Evolutionary conservation across 2,113 vertebrate genomes (phyloP).

Genomic region (Pluvianellus socialis): DNA sequence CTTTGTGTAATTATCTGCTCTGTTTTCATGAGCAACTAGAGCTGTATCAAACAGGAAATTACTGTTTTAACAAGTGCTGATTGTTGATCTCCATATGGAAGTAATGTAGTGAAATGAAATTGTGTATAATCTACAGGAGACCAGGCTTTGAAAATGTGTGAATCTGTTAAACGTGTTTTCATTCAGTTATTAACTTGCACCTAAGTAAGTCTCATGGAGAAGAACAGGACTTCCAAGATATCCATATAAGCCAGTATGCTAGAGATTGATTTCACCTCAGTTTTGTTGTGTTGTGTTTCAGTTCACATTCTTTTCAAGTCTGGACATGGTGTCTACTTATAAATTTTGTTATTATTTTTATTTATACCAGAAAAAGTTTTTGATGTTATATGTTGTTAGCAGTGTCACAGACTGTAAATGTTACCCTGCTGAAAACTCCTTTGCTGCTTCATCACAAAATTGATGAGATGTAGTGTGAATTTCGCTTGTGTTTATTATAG

Average conservation of each 20-base stretch:
- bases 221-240: neutral
- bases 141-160: neutral
- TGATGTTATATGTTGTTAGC: neutral
- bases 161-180: neutral
- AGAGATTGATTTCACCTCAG: neutral
- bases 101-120: neutral
- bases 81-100: neutral
- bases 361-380: neutral
- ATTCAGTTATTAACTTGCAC: neutral
- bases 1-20: neutral
- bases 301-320: neutral
- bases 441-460: neutral
- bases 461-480: neutral
- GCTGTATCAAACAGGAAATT: neutral
- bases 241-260: neutral
- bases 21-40: neutral
- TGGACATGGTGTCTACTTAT: neutral
- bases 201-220: neutral
- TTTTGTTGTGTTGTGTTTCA: neutral
- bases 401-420: neutral
- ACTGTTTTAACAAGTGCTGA: neutral
- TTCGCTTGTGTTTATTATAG: neutral
- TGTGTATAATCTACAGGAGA: neutral
- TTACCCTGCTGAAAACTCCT: neutral
- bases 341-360: neutral